phyloP scores from a whole-genome alignment of 2,113 vertebrate genomes.

The Columbina picui region DNA sequence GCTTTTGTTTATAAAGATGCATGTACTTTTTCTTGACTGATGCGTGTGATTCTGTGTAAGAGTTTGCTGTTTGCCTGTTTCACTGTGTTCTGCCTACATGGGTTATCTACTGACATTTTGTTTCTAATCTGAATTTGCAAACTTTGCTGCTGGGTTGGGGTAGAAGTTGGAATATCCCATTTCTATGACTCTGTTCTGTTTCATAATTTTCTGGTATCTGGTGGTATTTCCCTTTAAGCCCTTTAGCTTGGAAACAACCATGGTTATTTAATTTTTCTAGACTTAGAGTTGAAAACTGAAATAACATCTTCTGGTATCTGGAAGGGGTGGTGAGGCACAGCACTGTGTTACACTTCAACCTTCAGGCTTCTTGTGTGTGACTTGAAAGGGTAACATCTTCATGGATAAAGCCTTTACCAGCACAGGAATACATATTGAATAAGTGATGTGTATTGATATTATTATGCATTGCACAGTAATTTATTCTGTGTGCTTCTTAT shows the following conservation, averaged over 20 bases:
- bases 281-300: background rate
- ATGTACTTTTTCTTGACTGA: background rate
- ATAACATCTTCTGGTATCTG: background rate
- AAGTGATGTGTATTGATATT: background rate
- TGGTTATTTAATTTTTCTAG: background rate
- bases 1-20: background rate
- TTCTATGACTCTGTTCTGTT: background rate
- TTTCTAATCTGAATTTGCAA: background rate
- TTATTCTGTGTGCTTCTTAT: background rate
- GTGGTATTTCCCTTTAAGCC: background rate
- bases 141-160: background rate
- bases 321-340: background rate
- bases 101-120: background rate
- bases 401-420: background rate
- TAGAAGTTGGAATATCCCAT: background rate
- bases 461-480: background rate
- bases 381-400: background rate
- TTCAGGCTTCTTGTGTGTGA: fast-evolving
- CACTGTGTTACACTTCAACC: background rate
- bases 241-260: background rate
- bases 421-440: fast-evolving
- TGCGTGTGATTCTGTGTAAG: too few relatives aligned
- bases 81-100: background rate
- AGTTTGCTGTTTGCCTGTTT: background rate
- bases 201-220: background rate